These are phyloP conservation scores for Eurois occulta DNA, from an alignment of 2,888 invertebrate genomes.

Conservation along the genomic window DNA sequence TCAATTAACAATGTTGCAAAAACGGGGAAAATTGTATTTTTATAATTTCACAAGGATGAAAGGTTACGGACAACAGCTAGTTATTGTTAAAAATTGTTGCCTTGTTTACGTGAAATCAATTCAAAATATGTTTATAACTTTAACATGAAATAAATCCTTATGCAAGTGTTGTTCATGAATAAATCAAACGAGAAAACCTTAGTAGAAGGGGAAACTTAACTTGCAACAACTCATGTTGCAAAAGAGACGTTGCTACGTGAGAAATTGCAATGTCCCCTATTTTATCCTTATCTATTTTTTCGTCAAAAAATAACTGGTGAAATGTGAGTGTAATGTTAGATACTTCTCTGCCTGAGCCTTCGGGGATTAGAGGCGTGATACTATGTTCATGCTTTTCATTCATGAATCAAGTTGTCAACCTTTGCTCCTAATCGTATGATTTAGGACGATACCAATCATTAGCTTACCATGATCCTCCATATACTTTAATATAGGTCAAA, in stretches of 20 bases:
- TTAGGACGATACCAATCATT: slow-evolving; percentile 23
- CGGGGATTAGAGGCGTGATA: neutral
- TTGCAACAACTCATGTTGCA: neutral
- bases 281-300: neutral
- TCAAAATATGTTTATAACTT: too few species aligned
- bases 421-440: slow-evolving; percentile 14
- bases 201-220: neutral
- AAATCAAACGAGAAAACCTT: neutral
- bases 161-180: neutral
- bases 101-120: neutral
- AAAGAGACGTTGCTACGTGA: neutral
- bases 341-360: neutral
- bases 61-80: too few species aligned
- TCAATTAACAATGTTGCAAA: too few species aligned
- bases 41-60: too few species aligned
- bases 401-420: neutral
- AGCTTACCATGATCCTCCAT: neutral
- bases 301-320: neutral
- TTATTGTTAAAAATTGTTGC: too few species aligned
- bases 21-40: too few species aligned
- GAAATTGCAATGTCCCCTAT: neutral
- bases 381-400: neutral
- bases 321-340: neutral
- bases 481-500: slow-evolving; percentile 26
- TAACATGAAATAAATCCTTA: too few species aligned